phyloP scores from a whole-genome alignment of 2,888 invertebrate species.

The Polylopha cassiicola region DNA sequence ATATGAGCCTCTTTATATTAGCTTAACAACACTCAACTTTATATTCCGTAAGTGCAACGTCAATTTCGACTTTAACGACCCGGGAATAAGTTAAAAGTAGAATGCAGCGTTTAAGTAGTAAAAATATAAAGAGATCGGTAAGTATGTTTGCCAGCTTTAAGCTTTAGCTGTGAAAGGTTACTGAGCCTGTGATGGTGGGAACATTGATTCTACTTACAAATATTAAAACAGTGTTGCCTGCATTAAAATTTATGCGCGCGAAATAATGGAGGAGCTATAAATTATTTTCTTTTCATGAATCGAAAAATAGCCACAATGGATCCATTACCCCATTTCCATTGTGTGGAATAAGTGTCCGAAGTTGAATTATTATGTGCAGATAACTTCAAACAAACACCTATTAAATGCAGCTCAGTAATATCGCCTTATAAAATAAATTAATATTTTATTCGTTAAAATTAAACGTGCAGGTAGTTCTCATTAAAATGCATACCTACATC shows the following conservation, averaged over 20 bases:
- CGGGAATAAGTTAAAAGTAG: constrained; percentile 19
- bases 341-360: constrained; percentile 8
- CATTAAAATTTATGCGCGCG: constrained; percentile 24
- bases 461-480: too few relatives aligned
- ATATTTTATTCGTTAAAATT: too few relatives aligned
- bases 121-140: constrained; percentile 49
- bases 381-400: background rate
- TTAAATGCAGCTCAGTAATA: too few relatives aligned
- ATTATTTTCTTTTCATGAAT: constrained; percentile 17
- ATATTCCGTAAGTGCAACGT: constrained; percentile 19
- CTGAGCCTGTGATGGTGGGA: constrained; percentile 48
- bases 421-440: too few relatives aligned
- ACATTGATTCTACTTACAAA: constrained; percentile 58
- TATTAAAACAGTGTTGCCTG: constrained; percentile 50
- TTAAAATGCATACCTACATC: too few relatives aligned
- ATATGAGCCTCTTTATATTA: constrained; percentile 42
- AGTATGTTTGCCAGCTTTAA: constrained; percentile 47
- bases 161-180: constrained; percentile 52
- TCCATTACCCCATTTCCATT: constrained; percentile 12
- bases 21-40: constrained; percentile 51
- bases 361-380: constrained; percentile 7
- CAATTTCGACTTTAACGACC: constrained; percentile 13
- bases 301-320: constrained; percentile 22
- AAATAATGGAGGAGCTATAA: constrained; percentile 17
- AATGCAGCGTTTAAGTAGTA: constrained; percentile 25